A percentile compares a stretch with the other conserved stretches of the same genome.
These are phyloP conservation scores for Plectropomus leopardus DNA, from an alignment of 2,113 vertebrate species.

Conservation along the genomic window DNA sequence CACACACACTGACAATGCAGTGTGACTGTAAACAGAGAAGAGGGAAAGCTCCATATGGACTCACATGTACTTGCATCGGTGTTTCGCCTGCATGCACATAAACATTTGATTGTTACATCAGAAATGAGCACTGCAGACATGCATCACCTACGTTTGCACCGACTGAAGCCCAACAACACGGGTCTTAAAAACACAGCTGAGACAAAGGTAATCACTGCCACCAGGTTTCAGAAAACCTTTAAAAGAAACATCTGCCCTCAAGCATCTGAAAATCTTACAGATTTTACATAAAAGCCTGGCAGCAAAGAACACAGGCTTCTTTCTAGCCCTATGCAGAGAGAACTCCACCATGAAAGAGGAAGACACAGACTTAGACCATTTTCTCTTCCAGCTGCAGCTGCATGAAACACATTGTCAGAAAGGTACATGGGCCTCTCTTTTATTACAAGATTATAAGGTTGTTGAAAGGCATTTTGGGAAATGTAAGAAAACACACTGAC, in stretches of 20 bases:
- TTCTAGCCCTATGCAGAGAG: conserved; percentile 7
- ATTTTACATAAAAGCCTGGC: conserved; percentile 50
- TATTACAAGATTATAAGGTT: conserved; percentile 5
- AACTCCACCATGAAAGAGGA: conserved; percentile 26
- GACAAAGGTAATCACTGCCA: conserved; percentile 34
- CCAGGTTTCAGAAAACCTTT: conserved; percentile 36
- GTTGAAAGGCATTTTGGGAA: neutral
- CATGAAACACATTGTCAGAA: neutral
- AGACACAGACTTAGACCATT: conserved; percentile 8
- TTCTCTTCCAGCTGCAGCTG: conserved; percentile 31
- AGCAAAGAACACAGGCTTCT: conserved; percentile 39
- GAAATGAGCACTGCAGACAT: neutral
- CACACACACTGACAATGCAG: neutral
- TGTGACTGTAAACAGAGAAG: no score
- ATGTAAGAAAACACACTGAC: neutral
- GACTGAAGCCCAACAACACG: conserved; percentile 25
- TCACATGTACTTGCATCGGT: neutral
- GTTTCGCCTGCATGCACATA: conserved; percentile 11
- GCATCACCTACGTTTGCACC: conserved; percentile 19
- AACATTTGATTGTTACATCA: conserved; percentile 14
- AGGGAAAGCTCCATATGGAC: neutral
- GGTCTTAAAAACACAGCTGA: conserved; percentile 20
- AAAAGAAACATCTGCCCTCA: conserved; percentile 44
- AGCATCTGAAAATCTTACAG: conserved; percentile 37
- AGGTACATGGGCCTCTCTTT: neutral